Evolutionary conservation across 2,888 invertebrate genomes (phyloP), one percentile per base, ranked within the genome.

Genomic region (Atrina japonica): DNA sequence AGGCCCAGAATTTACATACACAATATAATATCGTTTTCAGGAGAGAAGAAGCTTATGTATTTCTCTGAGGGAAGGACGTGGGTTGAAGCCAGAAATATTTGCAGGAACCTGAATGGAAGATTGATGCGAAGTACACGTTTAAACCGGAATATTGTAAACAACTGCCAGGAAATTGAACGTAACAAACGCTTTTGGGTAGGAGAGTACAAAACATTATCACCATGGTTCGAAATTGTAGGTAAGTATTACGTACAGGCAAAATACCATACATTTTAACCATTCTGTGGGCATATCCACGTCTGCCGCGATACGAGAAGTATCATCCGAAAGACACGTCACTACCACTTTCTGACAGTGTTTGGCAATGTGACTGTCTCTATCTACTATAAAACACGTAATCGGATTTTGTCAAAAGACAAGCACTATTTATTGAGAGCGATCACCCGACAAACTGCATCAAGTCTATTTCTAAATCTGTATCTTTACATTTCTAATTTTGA

Each of bases 211-310:
- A 61, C 61, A 27, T 35, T 61, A 16, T 61, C 61, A 1, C 27
- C 61, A 3, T 61, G 61, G 61, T 61, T 61, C 30, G 61, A 61
- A 49, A 61, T 61, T 23, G 47, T 49, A 14, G 61, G 61, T 61
- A 21, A 35, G 25, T 30, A 0, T 21, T 40, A 21, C n/a, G n/a
- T n/a, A n/a, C 49, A 49, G 49, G 49, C n/a, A n/a, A n/a, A n/a
- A n/a, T n/a, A n/a, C n/a, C n/a, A n/a, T n/a, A n/a, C n/a, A n/a
- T n/a, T n/a, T n/a, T n/a, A n/a, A n/a, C n/a, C n/a, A n/a, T n/a
- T n/a, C n/a, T n/a, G n/a, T n/a, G n/a, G n/a, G n/a, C n/a, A n/a
- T n/a, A n/a, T n/a, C n/a, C n/a, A n/a, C n/a, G n/a, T n/a, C n/a
- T n/a, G n/a, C n/a, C n/a, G n/a, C n/a, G n/a, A n/a, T n/a, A n/a